These are phyloP conservation scores for Noctilio leporinus DNA, from an alignment of 2,113 vertebrate species.

Conservation along the genomic window DNA sequence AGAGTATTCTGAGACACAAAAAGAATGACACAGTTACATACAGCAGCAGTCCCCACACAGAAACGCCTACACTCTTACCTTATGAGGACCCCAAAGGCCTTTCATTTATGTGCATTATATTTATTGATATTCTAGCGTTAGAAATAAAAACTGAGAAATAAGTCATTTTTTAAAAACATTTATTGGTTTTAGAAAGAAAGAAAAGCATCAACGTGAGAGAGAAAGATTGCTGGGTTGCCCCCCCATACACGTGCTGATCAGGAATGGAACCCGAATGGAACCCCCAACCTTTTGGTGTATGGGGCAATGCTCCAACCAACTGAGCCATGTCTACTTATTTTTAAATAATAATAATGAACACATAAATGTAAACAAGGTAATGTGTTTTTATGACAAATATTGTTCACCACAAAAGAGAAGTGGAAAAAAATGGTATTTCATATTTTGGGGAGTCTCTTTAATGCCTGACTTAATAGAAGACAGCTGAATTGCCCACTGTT, in stretches of 20 bases:
- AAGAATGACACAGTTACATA: background rate
- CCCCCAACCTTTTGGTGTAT: no score
- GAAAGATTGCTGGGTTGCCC: no score
- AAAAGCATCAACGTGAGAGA: no score
- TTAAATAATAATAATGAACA: background rate
- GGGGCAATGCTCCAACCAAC: no score
- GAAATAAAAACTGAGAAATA: background rate
- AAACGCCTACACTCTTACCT: background rate
- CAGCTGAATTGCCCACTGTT: background rate
- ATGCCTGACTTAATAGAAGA: background rate
- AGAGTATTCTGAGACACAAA: background rate
- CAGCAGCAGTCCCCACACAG: background rate
- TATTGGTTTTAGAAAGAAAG: no score
- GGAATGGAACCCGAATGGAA: no score
- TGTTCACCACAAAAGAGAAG: background rate
- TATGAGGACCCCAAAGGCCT: background rate
- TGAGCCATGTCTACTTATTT: background rate
- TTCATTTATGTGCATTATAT: background rate
- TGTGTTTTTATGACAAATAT: background rate
- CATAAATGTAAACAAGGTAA: background rate
- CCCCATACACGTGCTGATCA: no score
- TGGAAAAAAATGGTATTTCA: background rate
- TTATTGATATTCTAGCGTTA: background rate
- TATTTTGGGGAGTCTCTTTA: background rate
- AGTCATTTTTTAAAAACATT: no score